Evolutionary conservation across 1,140 invertebrate genomes (phyloP).

Genomic region (Formica exsecta): DNA sequence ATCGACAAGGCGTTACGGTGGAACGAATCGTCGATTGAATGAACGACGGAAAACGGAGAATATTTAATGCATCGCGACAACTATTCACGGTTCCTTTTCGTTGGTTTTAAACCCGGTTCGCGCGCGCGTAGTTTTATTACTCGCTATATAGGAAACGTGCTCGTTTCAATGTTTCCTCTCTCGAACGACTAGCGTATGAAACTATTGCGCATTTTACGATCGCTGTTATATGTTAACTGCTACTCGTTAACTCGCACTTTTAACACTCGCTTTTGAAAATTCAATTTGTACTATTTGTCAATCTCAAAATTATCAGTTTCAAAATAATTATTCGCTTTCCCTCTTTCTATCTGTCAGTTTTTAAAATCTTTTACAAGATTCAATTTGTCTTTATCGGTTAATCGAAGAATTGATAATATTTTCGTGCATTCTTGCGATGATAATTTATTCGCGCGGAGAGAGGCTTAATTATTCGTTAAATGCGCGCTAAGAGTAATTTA

Average conservation of each 20-base stretch:
- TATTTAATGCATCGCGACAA: conserved; percentile 36
- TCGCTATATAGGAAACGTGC: background rate
- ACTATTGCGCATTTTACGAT: background rate
- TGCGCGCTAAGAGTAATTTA: conserved; percentile 55
- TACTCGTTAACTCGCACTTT: conserved; percentile 30
- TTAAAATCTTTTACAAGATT: background rate
- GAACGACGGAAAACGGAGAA: conserved; percentile 33
- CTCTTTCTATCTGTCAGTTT: background rate
- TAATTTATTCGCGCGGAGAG: conserved; percentile 48
- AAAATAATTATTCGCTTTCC: background rate
- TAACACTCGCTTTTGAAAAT: conserved; percentile 15
- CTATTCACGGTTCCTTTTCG: conserved; percentile 50
- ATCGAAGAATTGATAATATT: background rate
- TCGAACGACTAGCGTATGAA: background rate
- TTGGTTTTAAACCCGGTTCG: conserved; percentile 1
- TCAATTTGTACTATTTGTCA: conserved; percentile 39
- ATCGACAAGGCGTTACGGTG: background rate
- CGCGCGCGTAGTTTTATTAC: conserved; percentile 38
- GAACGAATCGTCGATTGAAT: conserved; percentile 21
- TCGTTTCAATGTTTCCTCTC: conserved; percentile 50
- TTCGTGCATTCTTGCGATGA: background rate
- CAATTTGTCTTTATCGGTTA: background rate
- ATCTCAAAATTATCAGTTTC: background rate
- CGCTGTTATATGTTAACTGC: conserved; percentile 33
- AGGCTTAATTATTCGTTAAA: conserved; percentile 60